Evolutionary conservation across 2,113 vertebrate species (phyloP), one percentile per base, ranked within the genome.

Genomic region (Delphinapterus leucas): DNA sequence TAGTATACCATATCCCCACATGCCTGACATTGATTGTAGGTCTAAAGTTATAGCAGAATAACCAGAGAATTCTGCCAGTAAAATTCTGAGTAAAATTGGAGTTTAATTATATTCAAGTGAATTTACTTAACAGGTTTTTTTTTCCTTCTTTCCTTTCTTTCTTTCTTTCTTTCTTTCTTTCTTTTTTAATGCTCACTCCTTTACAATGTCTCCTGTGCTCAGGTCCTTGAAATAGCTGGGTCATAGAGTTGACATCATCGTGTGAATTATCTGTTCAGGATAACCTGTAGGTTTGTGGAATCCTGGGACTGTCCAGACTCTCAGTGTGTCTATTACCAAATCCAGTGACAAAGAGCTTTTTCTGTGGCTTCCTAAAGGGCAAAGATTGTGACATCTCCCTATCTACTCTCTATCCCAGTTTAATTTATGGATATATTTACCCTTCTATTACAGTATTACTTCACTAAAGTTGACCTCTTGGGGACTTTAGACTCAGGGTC

Each of bases 31-130:
- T 87, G 49, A 90, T 73, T 76, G 4, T 58, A 76, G 58, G 63
- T 92, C 83, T 60, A 38, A 95, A 86, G 81, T 90, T 63, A 87
- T 31, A 94, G 80, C 14, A 77, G 53, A 96, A 92, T 68, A 95
- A 76, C 6, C 26, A 77, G 53, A 92, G 83, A 96, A 73, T 94
- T 95, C 41, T 82, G 18, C 47, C 23, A 73, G 28, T 65, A 82
- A 94, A 36, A 36, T 36, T 36, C 36, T 36, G 36, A 36, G 36
- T 36, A 36, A 36, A 70, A 84, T 31, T 47, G 15, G 20, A 83
- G 20, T 74, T 63, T 55, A 60, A 83, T 90, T 80, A 77, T 53
- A 83, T 33, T 79, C n/a, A 76, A 31, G 11, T 68, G 47, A 84
- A 77, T 88, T 89, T 70, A 44, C 2, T 2, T 67, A 81, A 36